A percentile compares a stretch with the other conserved stretches of the same genome.
Conservation (phyloP, 2,113 vertebrate species). For the Proterorhinus semilunaris region DNA sequence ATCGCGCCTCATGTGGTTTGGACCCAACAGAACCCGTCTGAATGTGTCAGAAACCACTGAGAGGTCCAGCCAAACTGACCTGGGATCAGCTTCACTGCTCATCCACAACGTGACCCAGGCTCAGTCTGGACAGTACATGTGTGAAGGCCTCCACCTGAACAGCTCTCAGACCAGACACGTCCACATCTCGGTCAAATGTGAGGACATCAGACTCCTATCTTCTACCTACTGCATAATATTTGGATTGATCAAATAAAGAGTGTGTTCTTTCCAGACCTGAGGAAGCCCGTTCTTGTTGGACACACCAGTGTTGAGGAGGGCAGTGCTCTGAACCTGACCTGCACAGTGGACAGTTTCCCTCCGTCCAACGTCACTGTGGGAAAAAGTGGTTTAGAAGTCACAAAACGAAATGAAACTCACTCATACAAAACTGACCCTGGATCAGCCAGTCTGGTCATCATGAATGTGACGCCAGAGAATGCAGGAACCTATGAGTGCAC, state of each 20-base stretch:
- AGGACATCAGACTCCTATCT: constrained; percentile 16
- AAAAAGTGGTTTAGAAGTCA: neutral
- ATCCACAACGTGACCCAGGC: constrained; percentile 1
- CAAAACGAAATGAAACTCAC: neutral
- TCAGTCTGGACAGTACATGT: constrained; percentile 49
- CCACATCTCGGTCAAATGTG: constrained; percentile 26
- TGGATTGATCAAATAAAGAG: no score
- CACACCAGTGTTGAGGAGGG: neutral
- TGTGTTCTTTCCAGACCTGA: constrained; percentile 24
- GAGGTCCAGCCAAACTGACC: neutral
- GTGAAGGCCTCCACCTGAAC: constrained; percentile 22
- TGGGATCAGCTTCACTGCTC: neutral
- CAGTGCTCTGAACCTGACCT: constrained; percentile 32
- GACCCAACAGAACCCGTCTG: neutral
- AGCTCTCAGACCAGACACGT: neutral
- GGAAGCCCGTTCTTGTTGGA: constrained; percentile 15
- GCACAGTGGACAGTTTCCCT: constrained; percentile 40
- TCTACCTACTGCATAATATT: no score
- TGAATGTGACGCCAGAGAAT: constrained; percentile 12
- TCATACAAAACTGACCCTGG: neutral
- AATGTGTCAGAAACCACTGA: constrained; percentile 1
- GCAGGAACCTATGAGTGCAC: constrained; percentile 53
- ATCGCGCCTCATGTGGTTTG: constrained; percentile 31
- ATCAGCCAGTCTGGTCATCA: constrained; percentile 13
- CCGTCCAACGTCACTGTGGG: constrained; percentile 21